phyloP scores from a whole-genome alignment of 2,797 vertebrate genomes.

The Heteromormyrus szaboi region DNA sequence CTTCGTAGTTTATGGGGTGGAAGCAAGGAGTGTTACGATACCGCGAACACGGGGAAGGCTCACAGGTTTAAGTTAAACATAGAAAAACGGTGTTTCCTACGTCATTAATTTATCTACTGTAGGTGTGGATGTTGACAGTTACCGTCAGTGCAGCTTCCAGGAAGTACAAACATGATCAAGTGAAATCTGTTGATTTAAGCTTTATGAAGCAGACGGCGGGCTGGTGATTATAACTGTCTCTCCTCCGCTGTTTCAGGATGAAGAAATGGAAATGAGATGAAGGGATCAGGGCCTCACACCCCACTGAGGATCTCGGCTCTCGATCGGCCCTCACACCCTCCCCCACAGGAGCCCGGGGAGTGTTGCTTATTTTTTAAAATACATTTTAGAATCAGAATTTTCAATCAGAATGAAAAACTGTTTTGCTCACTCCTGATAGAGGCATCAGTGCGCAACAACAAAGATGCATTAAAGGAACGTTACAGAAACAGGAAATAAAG shows the following conservation, averaged over 20 bases:
- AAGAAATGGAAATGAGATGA: constrained; percentile 35
- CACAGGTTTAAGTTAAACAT: neutral
- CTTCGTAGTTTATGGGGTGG: neutral
- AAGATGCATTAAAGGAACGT: neutral
- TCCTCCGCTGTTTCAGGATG: constrained; percentile 47
- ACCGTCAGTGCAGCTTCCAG: neutral
- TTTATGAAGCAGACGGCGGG: neutral
- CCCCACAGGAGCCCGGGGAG: neutral
- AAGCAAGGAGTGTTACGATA: neutral
- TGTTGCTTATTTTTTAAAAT: neutral
- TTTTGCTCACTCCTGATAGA: neutral
- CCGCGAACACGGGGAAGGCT: neutral
- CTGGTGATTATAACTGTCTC: no score
- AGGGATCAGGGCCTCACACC: neutral
- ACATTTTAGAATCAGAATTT: neutral
- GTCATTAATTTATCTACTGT: neutral
- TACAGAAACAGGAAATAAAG: neutral
- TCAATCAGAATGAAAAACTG: neutral
- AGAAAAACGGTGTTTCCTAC: neutral
- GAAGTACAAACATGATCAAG: neutral
- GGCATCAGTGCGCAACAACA: neutral
- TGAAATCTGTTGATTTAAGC: neutral
- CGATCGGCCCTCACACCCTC: neutral
- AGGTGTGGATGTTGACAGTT: neutral
- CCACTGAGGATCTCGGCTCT: neutral